phyloP scores from a whole-genome alignment of 2,888 invertebrate species.

The Shargacucullia verbasci region DNA sequence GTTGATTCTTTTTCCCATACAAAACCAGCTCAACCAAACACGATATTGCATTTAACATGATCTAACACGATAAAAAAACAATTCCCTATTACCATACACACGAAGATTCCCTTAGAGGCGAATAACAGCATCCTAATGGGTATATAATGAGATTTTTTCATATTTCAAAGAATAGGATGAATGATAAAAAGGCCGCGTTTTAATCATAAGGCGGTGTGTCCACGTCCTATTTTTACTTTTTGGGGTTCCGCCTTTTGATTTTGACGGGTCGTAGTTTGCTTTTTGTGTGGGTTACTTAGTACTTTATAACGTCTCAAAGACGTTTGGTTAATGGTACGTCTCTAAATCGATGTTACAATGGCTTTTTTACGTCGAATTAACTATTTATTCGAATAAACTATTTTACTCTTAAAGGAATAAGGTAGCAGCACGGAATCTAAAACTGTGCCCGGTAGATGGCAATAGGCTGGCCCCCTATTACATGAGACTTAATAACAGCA shows the following conservation, averaged over 20 bases:
- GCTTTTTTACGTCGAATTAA: no score
- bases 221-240: conserved; percentile 40
- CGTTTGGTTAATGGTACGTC: no score
- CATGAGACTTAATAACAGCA: no score
- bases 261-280: conserved; percentile 6
- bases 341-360: no score
- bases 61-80: neutral
- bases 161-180: conserved; percentile 50
- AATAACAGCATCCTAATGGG: conserved; percentile 55
- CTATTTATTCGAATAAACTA: no score
- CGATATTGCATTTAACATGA: conserved; percentile 4
- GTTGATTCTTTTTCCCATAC: no score
- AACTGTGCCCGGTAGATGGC: no score
- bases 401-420: no score
- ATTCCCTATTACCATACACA: conserved; percentile 12
- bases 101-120: conserved; percentile 13
- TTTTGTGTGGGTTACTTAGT: no score
- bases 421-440: no score
- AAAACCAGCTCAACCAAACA: neutral
- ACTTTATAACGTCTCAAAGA: no score
- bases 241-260: conserved; percentile 26
- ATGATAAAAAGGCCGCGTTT: conserved; percentile 30
- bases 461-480: no score
- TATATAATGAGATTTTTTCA: conserved; percentile 63
- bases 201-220: conserved; percentile 50